Base-by-base conservation (phyloP, 1,140 invertebrate genomes). In the Drosophila busckii region DNA sequence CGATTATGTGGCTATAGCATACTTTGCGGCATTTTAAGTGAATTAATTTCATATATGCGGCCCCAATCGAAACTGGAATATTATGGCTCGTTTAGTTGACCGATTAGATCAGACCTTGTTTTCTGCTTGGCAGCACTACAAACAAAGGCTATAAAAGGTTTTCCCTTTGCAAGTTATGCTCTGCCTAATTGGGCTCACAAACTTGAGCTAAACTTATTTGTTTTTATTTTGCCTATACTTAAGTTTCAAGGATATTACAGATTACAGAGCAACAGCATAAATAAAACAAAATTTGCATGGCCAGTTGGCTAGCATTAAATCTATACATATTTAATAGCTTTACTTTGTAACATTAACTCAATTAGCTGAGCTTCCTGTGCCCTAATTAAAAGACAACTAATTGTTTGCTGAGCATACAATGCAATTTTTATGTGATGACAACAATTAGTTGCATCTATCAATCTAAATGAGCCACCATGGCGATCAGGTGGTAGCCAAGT, bases 1-100 rank as follows among this genome's bases (percentile, higher is more conserved):
- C 2, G 17, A 19, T 26, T 55, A 8, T 54, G 31, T 17, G 70
- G 56, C 64, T 70, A 69, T 69, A 64, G 65, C 70, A 75, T 75
- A 76, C 70, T 75, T 68, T 75, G 70, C 34, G 70, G 64, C 70
- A 69, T 69, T 75, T 75, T 76, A 76, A 76, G 70, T 61, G 70
- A 75, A 75, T 75, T 75, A 75, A 76, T 75, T 75, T 75, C 60
- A 61, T 45, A 61, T 65, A 56, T 48, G n/a, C 26, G 38, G 6
- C 10, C 19, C 23, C 15, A 6, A 26, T 48, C 52, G 22, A n/a
- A 3, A 4, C 6, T 16, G 13, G 26, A 50, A 60, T 44, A 64
- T 60, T 54, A 53, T 22, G 20, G n/a, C 41, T 4, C 64, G 52
- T 73, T 73, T 73, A 66, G 69, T 73, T 56, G 38, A 44, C 38